phyloP scores from a whole-genome alignment of 2,888 invertebrate species.

The Rhogogaster chlorosoma region DNA sequence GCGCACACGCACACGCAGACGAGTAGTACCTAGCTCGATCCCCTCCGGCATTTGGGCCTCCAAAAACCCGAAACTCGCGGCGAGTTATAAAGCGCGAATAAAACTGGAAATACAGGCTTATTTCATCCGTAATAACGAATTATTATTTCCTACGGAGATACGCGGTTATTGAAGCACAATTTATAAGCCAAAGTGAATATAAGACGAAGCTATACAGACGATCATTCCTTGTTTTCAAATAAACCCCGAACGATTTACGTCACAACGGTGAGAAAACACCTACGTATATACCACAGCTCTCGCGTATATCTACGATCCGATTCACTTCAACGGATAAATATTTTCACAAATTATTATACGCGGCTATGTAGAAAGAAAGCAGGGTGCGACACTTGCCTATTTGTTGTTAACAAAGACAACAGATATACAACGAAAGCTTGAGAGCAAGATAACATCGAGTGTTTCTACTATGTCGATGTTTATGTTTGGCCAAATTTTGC shows the following conservation, averaged over 20 bases:
- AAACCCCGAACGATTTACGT: neutral
- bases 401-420: neutral
- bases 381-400: neutral
- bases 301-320: too few species aligned
- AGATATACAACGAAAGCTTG: too few species aligned
- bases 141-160: neutral
- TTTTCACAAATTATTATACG: neutral
- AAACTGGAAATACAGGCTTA: slow-evolving; percentile 44
- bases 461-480: too few species aligned
- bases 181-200: neutral
- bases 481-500: too few species aligned
- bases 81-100: slow-evolving; percentile 34
- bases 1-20: neutral
- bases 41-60: slow-evolving; percentile 32
- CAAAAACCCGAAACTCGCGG: slow-evolving; percentile 40
- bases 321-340: neutral
- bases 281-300: too few species aligned
- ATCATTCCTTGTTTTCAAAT: neutral
- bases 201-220: neutral
- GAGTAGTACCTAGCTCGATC: slow-evolving; percentile 1
- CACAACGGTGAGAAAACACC: neutral
- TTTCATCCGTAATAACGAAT: neutral
- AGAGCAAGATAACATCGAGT: too few species aligned
- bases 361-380: neutral
- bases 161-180: neutral